These are phyloP conservation scores for Caradrina kadenii DNA, from an alignment of 2,888 invertebrate species.

Conservation along the genomic window DNA sequence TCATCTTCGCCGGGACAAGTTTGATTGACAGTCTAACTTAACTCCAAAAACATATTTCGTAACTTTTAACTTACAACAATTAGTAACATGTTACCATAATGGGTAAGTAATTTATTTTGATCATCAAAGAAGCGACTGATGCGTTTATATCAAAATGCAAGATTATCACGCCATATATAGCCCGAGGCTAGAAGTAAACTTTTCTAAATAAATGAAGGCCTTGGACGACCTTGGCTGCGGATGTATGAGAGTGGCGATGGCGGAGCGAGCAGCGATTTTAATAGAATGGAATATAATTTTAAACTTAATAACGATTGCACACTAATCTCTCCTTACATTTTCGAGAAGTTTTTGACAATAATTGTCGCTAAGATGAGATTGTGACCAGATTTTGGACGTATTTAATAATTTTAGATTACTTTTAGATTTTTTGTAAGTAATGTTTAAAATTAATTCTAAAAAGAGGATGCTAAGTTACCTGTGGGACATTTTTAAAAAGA, in stretches of 20 bases:
- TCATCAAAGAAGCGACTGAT: constrained; percentile 53
- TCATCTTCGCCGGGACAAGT: constrained; percentile 10
- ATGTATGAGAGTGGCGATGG: constrained; percentile 45
- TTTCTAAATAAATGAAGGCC: constrained; percentile 67
- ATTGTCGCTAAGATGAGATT: too few relatives aligned
- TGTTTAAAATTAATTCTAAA: too few relatives aligned
- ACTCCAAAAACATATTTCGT: constrained; percentile 18
- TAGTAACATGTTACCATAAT: constrained; percentile 58
- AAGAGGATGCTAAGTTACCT: too few relatives aligned
- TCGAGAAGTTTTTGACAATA: too few relatives aligned
- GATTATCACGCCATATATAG: constrained; percentile 65
- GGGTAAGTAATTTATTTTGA: constrained; percentile 67
- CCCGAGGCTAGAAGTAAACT: constrained; percentile 69
- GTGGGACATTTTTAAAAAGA: too few relatives aligned
- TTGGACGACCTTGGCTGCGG: constrained; percentile 67
- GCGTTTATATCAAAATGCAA: constrained; percentile 58
- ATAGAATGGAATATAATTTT: background rate
- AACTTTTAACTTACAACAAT: constrained; percentile 19
- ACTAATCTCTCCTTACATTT: too few relatives aligned
- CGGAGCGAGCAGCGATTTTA: constrained; percentile 51
- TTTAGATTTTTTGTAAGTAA: too few relatives aligned
- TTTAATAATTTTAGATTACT: too few relatives aligned
- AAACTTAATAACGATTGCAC: too few relatives aligned
- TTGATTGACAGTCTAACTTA: constrained; percentile 34
- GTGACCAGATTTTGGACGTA: too few relatives aligned